Evolutionary conservation across 2,113 vertebrate genomes (phyloP), one percentile per base, ranked within the genome.

Genomic region (Otolemur garnettii): DNA sequence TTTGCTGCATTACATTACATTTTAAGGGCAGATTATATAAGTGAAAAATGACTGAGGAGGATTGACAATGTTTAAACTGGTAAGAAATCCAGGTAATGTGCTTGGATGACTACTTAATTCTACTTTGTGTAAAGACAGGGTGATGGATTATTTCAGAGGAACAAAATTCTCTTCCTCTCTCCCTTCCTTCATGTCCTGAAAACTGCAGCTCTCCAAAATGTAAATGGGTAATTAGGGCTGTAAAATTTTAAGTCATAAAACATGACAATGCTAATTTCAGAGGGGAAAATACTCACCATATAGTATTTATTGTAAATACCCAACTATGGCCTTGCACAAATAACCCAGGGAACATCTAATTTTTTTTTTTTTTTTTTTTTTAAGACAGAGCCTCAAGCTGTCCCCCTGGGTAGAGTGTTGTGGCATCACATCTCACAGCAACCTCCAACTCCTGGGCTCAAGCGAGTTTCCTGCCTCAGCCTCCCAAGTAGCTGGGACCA

Each of bases 261-360:
- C 6, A 53, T 50, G 38, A 35, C 9, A 90, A 74, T 21, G 69
- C 8, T 69, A 86, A 74, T 86, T 93, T 97, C 42, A 87, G 38
- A 28, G 13, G 92, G 74, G 74, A 93, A 93, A 93, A 89, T 80
- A 93, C 38, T 93, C 21, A 60, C 30, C 89, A 4, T 9, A 50
- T 10, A 50, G 45, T 90, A 60, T 78, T 84, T 80, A 19, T 89
- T 89, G 68, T 35, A 22, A 87, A 55, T 30, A 75, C 11, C 68
- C 75, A 60, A 38, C 11, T 19, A 42, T 78, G 72, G 53, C 6
- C 15, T 90, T 77, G 6, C 1, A 59, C 71, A 91, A 84, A 74
- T 35, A 93, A 84, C 66, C 24, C 62, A 55, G 35, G 82, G 50
- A 86, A 64, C 5, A 90, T 55, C 14, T 66, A 53, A 92, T 80